Evolutionary conservation across 2,888 invertebrate genomes (phyloP), one percentile per base, ranked within the genome.

Genomic region (Scrobipalpa costella): DNA sequence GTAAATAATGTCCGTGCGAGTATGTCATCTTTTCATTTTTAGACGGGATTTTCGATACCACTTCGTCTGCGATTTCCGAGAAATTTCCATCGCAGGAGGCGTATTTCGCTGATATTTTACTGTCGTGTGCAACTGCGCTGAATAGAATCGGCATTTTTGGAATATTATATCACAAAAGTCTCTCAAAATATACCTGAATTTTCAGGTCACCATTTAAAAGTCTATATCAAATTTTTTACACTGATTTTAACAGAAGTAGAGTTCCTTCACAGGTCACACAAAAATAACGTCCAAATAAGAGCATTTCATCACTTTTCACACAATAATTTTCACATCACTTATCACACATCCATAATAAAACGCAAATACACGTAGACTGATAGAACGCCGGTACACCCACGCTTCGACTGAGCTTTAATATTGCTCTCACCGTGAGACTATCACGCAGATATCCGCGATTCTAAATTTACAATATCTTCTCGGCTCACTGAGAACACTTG

Each of bases 81-180:
- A 98, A 98, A 84, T 98, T 98, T 0, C 98, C 98, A 69, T 96
- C 95, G 81, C 98, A 98, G 17, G 96, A 94, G 0, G 98, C 98
- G 92, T 96, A 95, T 81, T 97, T 96, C 0, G 96, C 94, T 47
- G 98, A 87, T 38, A 98, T 93, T 0, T 94, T 94, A 55, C 93
- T 94, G 59, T 96, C 95, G 69, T 96, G 92, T 6, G 97, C 94
- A 67, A 98, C 94, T 2, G 97, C 96, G 82, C 97, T 95, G 84
- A 96, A 98, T 65, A 98, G 84, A 70, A 98, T 95, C 17, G 98
- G 97, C 98, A 98, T 98, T 75, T 68, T 81, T 33, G n/a, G 13
- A 19, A 44, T 9, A 17, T 17, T 9, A 11, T 11, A 21, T 11
- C 11, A 9, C 1, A 11, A 19, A 11, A 21, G 11, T 50, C 19